Conservation (phyloP, 2,797 vertebrate species). For the Phataginus tetradactyla region DNA sequence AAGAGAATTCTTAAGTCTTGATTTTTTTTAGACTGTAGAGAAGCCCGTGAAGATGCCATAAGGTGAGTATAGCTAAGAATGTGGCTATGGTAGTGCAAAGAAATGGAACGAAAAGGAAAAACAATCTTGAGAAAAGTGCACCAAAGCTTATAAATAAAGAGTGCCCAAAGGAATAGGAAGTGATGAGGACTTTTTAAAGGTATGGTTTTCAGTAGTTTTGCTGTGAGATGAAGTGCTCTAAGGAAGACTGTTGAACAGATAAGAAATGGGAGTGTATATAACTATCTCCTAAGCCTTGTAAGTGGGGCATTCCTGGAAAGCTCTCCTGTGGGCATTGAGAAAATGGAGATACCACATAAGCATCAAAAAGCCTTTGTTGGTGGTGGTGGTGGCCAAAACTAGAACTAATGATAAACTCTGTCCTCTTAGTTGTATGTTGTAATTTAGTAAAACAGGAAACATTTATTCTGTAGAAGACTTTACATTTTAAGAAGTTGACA, state of each 20-base stretch:
- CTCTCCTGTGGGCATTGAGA: not conserved
- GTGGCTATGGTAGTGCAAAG: not conserved
- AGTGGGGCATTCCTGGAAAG: not conserved
- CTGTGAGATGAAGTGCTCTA: not conserved
- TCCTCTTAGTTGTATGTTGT: not conserved
- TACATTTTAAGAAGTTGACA: not conserved
- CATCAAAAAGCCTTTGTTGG: not conserved
- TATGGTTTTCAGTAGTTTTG: not conserved
- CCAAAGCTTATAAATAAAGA: not conserved
- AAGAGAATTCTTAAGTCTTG: not conserved
- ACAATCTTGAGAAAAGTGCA: not conserved
- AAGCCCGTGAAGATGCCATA: not conserved
- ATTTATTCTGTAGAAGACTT: not conserved
- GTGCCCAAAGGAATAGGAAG: not conserved
- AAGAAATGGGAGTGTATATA: not conserved
- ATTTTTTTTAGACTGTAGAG: not conserved
- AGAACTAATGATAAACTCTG: not conserved
- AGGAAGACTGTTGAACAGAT: not conserved
- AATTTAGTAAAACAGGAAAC: constrained; percentile 38
- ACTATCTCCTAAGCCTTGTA: not conserved
- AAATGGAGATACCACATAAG: not conserved
- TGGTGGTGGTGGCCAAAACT: not conserved
- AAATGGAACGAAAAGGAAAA: not conserved
- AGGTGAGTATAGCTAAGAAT: not conserved
- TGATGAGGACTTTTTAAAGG: not conserved